Base-by-base conservation (phyloP, 2,797 vertebrate genomes). In the Pipistrellus pygmaeus region DNA sequence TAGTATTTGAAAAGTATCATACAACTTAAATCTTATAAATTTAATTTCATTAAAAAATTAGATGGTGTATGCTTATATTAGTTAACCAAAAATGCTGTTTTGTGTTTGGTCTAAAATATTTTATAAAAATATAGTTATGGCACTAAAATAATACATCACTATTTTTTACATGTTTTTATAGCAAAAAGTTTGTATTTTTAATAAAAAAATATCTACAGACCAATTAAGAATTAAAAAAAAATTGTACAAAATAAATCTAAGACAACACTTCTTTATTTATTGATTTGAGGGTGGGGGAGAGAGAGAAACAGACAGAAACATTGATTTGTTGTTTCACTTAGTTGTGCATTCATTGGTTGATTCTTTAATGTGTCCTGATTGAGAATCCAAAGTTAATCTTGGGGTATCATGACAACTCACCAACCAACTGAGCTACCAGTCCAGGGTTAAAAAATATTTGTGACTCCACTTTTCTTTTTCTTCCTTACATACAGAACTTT, bases 391-490 rank as follows among this genome's bases (percentile, higher is more conserved):
- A 30, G 12, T 62, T 62, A 14, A 62, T 30, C 27, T 30, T 30
- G 25, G 27, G 27, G 5, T 7, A 30, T 62, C 27, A 62, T 30
- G n/a, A 20, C 8, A 32, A 68, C 4, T 32, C 64, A 68, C 64
- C 8, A 68, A 68, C 64, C n/a, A 68, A n/a, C 17, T 68, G 64
- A 32, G n/a, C 8, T 20, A 68, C n/a, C n/a, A 32, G 64, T 17
- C 30, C n/a, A 66, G 64, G n/a, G n/a, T 92, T 95, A 96, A 85
- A 92, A n/a, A 92, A 94, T 55, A 30, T 72, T 97, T 99, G 98
- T 98, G 99, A 99, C 98, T 98, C 98, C 98, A 98, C 98, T 99
- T 99, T 98, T 99, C 98, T 99, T 97, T 91, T 96, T 97, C 88
- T 93, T 96, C 1, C 0, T 96, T 94, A 97, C 96, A 97, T 98